Evolutionary conservation across 2,888 invertebrate species (phyloP).

Genomic region (Heliconius ethilla): DNA sequence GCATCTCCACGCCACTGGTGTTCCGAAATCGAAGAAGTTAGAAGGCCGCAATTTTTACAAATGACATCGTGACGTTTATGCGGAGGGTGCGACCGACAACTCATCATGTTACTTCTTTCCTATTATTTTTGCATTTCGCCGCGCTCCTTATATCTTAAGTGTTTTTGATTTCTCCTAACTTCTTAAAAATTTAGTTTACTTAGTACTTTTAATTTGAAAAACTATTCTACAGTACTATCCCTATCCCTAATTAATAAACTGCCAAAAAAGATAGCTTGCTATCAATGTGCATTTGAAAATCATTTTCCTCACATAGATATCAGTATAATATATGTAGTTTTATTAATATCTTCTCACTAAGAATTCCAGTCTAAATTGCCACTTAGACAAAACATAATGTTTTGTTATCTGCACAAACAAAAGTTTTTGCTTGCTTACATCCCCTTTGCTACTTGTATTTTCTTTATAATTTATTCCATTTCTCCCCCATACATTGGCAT

Average conservation of each 20-base stretch:
- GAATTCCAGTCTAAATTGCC: neutral
- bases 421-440: slow-evolving; percentile 72
- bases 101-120: slow-evolving; percentile 81
- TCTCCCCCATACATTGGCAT: slow-evolving; percentile 80
- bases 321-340: neutral
- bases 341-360: neutral
- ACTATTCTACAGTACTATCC: neutral
- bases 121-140: slow-evolving; percentile 72
- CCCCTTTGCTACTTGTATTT: slow-evolving; percentile 78
- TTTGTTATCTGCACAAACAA: slow-evolving; percentile 56
- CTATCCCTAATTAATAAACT: too few species aligned
- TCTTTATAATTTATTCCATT: slow-evolving; percentile 82
- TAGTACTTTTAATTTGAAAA: neutral
- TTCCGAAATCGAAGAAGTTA: slow-evolving; percentile 76
- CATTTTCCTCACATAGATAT: neutral
- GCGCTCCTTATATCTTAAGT: slow-evolving; percentile 63
- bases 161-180: slow-evolving; percentile 58
- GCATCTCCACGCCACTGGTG: slow-evolving; percentile 56
- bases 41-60: slow-evolving; percentile 81
- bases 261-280: neutral
- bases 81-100: slow-evolving; percentile 78
- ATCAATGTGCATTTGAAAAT: neutral
- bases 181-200: slow-evolving; percentile 59
- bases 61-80: slow-evolving; percentile 81
- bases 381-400: slow-evolving; percentile 55